Evolutionary conservation across 2,113 vertebrate species (phyloP).

Genomic region (Caranx ignobilis): DNA sequence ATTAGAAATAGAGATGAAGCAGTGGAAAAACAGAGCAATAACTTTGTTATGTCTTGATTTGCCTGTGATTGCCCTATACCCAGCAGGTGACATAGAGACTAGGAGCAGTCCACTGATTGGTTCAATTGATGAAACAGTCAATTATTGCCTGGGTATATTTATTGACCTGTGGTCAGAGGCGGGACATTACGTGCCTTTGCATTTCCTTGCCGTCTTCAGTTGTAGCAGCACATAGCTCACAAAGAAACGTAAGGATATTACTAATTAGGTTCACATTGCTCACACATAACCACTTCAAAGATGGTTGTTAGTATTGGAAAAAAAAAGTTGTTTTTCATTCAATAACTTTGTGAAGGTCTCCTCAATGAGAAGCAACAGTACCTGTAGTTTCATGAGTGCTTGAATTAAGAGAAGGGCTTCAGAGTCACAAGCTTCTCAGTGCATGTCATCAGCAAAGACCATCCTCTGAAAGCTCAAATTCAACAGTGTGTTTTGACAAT

Average conservation of each 20-base stretch:
- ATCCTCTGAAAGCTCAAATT: slow-evolving; percentile 67
- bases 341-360: slow-evolving; percentile 28
- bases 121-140: slow-evolving; percentile 65
- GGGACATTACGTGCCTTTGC: slow-evolving; percentile 4
- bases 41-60: slow-evolving; percentile 21
- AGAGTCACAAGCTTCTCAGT: slow-evolving; percentile 61
- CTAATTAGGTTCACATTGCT: slow-evolving; percentile 3
- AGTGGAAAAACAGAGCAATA: slow-evolving; percentile 16
- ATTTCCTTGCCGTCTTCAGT: slow-evolving; percentile 53
- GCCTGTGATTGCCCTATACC: slow-evolving; percentile 26
- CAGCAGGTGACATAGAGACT: slow-evolving; percentile 35
- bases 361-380: slow-evolving; percentile 32
- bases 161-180: slow-evolving; percentile 42
- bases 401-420: slow-evolving; percentile 28
- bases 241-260: slow-evolving; percentile 6
- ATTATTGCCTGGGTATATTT: slow-evolving; percentile 58
- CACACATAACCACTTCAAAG: not conserved
- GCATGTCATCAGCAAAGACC: slow-evolving; percentile 71
- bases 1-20: slow-evolving; percentile 9
- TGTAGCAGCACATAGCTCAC: slow-evolving; percentile 1
- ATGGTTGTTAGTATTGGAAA: not conserved
- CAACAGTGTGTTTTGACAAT: slow-evolving; percentile 75
- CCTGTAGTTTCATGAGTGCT: slow-evolving; percentile 17
- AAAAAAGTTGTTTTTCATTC: slow-evolving; percentile 24
- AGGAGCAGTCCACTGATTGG: slow-evolving; percentile 58